phyloP scores from a whole-genome alignment of 2,888 invertebrate genomes.

The Beris chalybata region DNA sequence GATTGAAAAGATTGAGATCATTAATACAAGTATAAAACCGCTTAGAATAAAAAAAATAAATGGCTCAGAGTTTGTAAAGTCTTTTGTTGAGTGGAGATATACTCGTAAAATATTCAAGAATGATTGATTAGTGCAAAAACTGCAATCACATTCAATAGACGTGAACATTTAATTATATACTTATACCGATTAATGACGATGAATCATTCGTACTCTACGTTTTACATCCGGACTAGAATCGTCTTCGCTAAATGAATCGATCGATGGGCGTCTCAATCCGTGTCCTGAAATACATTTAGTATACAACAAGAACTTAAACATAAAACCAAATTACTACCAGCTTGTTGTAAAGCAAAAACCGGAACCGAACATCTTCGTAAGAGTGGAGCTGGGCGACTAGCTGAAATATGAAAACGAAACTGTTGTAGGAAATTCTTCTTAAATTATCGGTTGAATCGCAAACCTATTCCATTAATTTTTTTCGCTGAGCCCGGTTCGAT shows the following conservation, averaged over 20 bases:
- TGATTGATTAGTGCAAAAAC: no score
- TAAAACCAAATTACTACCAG: slow-evolving; percentile 25
- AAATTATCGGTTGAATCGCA: slow-evolving; percentile 2
- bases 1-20: no score
- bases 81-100: no score
- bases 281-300: slow-evolving; percentile 17
- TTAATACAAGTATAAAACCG: no score
- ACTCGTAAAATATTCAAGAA: no score
- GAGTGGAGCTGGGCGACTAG: slow-evolving; percentile 37
- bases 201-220: slow-evolving; percentile 53
- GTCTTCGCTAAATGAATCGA: slow-evolving; percentile 40
- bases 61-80: no score
- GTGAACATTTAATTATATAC: no score
- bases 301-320: neutral
- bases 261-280: slow-evolving; percentile 34
- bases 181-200: slow-evolving; percentile 46
- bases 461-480: slow-evolving; percentile 35
- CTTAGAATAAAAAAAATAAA: no score
- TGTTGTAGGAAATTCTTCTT: neutral
- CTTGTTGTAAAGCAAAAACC: slow-evolving; percentile 33
- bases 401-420: slow-evolving; percentile 24
- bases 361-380: slow-evolving; percentile 40
- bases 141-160: no score
- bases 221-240: slow-evolving; percentile 46
- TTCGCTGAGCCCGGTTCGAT: slow-evolving; percentile 38